These are phyloP conservation scores for Microchrysa polita DNA, from an alignment of 2,888 invertebrate genomes.

Conservation along the genomic window DNA sequence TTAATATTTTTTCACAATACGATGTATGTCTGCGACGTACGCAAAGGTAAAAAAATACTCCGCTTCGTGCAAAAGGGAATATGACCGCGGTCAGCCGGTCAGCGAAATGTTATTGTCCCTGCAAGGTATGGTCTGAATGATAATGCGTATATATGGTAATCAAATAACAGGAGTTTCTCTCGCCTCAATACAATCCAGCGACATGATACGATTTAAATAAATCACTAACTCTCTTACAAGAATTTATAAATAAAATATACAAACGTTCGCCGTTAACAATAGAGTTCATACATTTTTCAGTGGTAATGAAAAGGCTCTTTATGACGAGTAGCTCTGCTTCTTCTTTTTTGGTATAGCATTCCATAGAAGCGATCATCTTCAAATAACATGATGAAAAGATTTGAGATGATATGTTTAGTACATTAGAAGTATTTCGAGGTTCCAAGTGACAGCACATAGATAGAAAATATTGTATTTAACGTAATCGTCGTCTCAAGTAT, in stretches of 20 bases:
- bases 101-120: constrained; percentile 31
- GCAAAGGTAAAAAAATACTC: neutral
- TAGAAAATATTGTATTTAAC: too few relatives aligned
- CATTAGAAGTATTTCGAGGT: too few relatives aligned
- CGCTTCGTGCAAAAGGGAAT: constrained; percentile 4
- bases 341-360: too few relatives aligned
- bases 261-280: constrained; percentile 45
- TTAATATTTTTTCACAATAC: neutral
- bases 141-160: constrained; percentile 37
- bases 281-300: constrained; percentile 41
- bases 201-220: constrained; percentile 47
- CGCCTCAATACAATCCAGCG: constrained; percentile 12
- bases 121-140: neutral
- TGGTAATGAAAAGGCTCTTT: constrained; percentile 42
- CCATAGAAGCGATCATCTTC: too few relatives aligned
- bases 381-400: too few relatives aligned
- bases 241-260: constrained; percentile 47
- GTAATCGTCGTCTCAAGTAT: too few relatives aligned
- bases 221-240: constrained; percentile 48
- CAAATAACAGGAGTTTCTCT: constrained; percentile 14
- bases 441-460: too few relatives aligned
- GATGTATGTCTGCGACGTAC: neutral
- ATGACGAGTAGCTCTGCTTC: too few relatives aligned
- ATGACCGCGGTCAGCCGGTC: constrained; percentile 35
- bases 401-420: too few relatives aligned